Conservation (phyloP, 2,888 invertebrate genomes). For the Calliscelio sp. region DNA sequence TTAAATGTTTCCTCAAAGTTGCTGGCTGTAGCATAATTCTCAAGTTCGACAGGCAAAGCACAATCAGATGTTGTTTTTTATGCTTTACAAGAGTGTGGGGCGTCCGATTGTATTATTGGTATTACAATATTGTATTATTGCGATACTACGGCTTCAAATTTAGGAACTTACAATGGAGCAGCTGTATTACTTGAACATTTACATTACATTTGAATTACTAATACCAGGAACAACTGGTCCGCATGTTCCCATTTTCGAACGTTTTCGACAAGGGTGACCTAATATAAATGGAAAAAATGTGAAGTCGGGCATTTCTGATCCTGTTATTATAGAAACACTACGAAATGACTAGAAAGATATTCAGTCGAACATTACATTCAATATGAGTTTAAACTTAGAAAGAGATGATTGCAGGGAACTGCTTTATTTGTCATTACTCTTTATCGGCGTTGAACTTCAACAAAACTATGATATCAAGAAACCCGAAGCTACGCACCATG, state of each 20-base stretch:
- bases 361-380: neutral
- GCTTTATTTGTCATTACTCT: slow-evolving; percentile 12
- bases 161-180: slow-evolving; percentile 72
- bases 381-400: slow-evolving; percentile 21
- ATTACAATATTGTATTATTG: no score
- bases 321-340: slow-evolving; percentile 1
- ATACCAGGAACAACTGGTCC: slow-evolving; percentile 32
- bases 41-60: slow-evolving; percentile 64
- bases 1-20: slow-evolving; percentile 69
- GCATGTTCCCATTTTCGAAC: slow-evolving; percentile 41
- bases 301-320: slow-evolving; percentile 9
- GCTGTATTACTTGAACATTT: slow-evolving; percentile 73
- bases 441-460: slow-evolving; percentile 21
- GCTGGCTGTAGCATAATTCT: slow-evolving; percentile 72
- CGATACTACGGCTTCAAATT: slow-evolving; percentile 65
- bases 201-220: slow-evolving; percentile 53
- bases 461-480: slow-evolving; percentile 32
- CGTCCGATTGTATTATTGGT: slow-evolving; percentile 52
- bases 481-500: slow-evolving; percentile 63
- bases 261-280: slow-evolving; percentile 20
- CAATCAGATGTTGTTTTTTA: slow-evolving; percentile 66
- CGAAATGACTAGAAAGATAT: slow-evolving; percentile 19
- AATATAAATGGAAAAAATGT: slow-evolving; percentile 2
- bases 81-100: slow-evolving; percentile 71
- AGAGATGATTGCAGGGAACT: slow-evolving; percentile 21